phyloP scores from a whole-genome alignment of 2,888 invertebrate species.

The Lepetodrilus schrolli region DNA sequence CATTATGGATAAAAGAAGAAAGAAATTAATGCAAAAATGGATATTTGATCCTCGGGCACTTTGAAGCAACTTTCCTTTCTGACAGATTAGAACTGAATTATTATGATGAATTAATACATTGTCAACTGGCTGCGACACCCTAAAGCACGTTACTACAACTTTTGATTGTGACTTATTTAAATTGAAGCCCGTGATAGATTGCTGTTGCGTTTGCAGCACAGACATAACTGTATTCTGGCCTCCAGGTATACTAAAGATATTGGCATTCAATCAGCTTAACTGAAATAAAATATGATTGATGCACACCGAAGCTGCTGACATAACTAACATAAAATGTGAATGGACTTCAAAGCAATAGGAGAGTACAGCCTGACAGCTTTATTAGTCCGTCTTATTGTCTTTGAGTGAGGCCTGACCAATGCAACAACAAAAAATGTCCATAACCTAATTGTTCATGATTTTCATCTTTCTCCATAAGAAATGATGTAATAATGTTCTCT shows the following conservation, averaged over 20 bases:
- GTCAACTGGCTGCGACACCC: slow-evolving; percentile 18
- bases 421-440: slow-evolving; percentile 4
- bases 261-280: slow-evolving; percentile 27
- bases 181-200: slow-evolving; percentile 24
- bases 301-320: slow-evolving; percentile 1
- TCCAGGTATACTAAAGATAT: slow-evolving; percentile 21
- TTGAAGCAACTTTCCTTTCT: slow-evolving; percentile 24
- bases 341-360: slow-evolving; percentile 5
- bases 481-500: neutral
- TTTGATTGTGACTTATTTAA: slow-evolving; percentile 27
- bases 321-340: slow-evolving; percentile 22
- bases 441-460: slow-evolving; percentile 4
- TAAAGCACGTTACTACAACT: slow-evolving; percentile 17
- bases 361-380: slow-evolving; percentile 4
- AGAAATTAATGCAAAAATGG: slow-evolving; percentile 27
- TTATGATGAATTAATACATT: slow-evolving; percentile 25
- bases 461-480: neutral
- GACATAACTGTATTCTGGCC: neutral
- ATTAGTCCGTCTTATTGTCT: slow-evolving; percentile 11
- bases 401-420: neutral
- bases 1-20: slow-evolving; percentile 27
- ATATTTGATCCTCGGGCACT: slow-evolving; percentile 24
- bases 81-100: slow-evolving; percentile 27
- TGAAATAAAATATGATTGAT: slow-evolving; percentile 21
- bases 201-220: neutral